Conservation (phyloP, 2,888 invertebrate genomes). For the Troglohyphantes excavatus region DNA sequence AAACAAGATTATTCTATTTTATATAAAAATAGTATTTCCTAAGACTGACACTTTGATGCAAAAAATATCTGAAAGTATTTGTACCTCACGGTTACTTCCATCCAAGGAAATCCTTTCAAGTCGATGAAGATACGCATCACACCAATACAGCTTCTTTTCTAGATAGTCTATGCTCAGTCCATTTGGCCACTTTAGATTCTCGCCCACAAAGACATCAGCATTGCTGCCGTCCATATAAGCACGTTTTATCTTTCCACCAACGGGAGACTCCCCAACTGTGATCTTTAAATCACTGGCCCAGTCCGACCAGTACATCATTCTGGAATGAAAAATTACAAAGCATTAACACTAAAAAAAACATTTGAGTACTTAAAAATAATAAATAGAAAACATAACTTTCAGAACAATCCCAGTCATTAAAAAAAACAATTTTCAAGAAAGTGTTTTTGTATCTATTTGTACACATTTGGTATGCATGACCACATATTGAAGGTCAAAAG, state of each 20-base stretch:
- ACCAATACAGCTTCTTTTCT: constrained; percentile 78
- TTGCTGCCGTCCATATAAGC: constrained; percentile 90
- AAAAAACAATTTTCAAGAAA: too few species aligned
- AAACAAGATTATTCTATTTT: too few species aligned
- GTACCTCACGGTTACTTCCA: constrained; percentile 82
- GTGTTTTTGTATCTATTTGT: too few species aligned
- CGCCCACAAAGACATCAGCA: constrained; percentile 85
- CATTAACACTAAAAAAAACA: too few species aligned
- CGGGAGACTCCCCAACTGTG: constrained; percentile 82
- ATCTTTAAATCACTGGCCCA: constrained; percentile 84
- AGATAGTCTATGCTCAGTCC: constrained; percentile 85
- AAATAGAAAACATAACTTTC: too few species aligned
- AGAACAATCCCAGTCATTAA: too few species aligned
- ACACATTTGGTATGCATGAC: too few species aligned
- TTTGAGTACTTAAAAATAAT: too few species aligned
- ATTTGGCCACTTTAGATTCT: constrained; percentile 88
- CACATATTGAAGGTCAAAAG: too few species aligned
- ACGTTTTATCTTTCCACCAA: constrained; percentile 85
- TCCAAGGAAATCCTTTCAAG: constrained; percentile 77
- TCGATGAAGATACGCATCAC: constrained; percentile 77
- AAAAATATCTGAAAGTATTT: too few species aligned
- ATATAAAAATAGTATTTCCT: too few species aligned
- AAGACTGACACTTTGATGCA: too few species aligned
- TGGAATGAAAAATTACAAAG: constrained; percentile 76
- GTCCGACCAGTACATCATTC: constrained; percentile 89